Evolutionary conservation across 2,797 vertebrate species (phyloP).

Genomic region (Loriculus beryllinus): DNA sequence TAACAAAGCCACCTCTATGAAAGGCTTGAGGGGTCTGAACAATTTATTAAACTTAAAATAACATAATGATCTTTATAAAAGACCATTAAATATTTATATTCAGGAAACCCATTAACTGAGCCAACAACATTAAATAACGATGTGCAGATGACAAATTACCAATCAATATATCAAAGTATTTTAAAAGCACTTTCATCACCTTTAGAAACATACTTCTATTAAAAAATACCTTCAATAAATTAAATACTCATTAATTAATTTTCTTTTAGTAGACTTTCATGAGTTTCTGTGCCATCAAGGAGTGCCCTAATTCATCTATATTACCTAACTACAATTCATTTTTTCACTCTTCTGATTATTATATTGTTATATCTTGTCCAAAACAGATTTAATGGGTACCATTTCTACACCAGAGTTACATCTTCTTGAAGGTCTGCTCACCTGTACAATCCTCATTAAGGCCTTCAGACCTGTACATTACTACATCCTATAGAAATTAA

Average conservation of each 20-base stretch:
- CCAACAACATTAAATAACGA: conserved; percentile 58
- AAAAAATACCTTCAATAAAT: conserved; percentile 26
- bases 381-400: background rate
- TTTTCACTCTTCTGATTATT: background rate
- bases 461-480: background rate
- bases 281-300: background rate
- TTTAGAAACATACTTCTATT: conserved; percentile 3
- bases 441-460: background rate
- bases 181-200: conserved; percentile 43
- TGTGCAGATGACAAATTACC: conserved; percentile 46
- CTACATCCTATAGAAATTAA: background rate
- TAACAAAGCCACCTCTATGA: background rate
- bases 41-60: conserved; percentile 50
- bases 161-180: conserved; percentile 57
- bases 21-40: conserved; percentile 10
- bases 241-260: conserved; percentile 27
- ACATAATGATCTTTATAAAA: background rate
- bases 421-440: background rate
- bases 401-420: background rate
- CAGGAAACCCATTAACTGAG: conserved; percentile 47
- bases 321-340: background rate
- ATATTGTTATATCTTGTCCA: background rate
- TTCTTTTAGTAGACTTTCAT: conserved; percentile 25
- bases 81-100: conserved; percentile 48
- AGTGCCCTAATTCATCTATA: background rate